A percentile compares a stretch with the other conserved stretches of the same genome.
Conservation (phyloP, 2,888 invertebrate genomes). For the Acanthosepion lycidas region DNA sequence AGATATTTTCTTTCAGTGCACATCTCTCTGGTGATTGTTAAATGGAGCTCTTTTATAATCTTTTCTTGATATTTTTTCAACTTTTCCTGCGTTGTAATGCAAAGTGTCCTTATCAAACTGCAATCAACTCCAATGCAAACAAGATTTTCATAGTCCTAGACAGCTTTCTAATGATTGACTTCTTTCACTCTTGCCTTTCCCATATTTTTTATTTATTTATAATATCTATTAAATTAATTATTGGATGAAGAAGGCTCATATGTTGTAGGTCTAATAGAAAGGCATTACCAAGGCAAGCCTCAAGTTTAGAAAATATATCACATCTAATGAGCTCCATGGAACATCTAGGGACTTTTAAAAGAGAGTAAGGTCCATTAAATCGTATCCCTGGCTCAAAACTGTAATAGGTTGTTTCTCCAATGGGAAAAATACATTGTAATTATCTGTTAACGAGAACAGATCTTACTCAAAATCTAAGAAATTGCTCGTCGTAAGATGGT, state of each 20-base stretch:
- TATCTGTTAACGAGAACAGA: no score
- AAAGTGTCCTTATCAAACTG: no score
- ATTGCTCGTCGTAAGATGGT: no score
- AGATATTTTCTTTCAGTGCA: no score
- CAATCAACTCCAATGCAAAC: no score
- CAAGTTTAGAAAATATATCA: neutral
- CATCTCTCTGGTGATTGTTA: no score
- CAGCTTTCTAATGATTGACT: neutral
- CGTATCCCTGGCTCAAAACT: neutral
- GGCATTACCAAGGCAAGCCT: neutral
- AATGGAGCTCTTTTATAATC: no score
- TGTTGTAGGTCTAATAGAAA: neutral
- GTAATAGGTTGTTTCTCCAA: no score
- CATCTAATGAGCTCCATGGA: neutral
- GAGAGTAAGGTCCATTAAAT: neutral
- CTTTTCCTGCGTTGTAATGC: no score
- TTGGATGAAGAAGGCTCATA: neutral
- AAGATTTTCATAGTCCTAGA: neutral
- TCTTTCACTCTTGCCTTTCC: neutral
- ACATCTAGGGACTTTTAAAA: neutral
- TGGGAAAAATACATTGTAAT: no score
- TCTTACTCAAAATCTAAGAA: no score
- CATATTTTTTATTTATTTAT: neutral
- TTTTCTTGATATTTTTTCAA: no score
- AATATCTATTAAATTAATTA: neutral